Evolutionary conservation across 2,888 invertebrate genomes (phyloP).

Genomic region (Habrosyne pyritoides): DNA sequence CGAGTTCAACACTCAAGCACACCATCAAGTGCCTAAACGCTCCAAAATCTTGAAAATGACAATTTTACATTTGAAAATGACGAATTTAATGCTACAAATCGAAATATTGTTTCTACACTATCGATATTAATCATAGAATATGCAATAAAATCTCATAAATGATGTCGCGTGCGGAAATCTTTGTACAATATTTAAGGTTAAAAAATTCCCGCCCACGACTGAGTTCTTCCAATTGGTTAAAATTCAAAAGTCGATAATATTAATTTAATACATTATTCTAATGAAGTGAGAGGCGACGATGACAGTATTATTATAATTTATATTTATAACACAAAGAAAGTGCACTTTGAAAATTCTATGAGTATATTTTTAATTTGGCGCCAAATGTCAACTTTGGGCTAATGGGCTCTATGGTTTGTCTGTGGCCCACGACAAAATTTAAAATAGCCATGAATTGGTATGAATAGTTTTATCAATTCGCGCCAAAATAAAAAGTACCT

Average conservation of each 20-base stretch:
- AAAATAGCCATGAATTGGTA: not conserved
- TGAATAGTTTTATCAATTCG: not conserved
- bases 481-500: conserved; percentile 8
- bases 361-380: conserved; percentile 2
- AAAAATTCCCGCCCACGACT: conserved; percentile 46
- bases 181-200: conserved; percentile 29
- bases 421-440: not conserved
- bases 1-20: conserved; percentile 23
- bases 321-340: conserved; percentile 54
- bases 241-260: conserved; percentile 58
- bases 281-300: conserved; percentile 58
- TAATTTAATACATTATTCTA: conserved; percentile 35
- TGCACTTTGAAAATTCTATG: conserved; percentile 56
- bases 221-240: conserved; percentile 53
- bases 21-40: conserved; percentile 34
- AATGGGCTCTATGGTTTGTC: too few species aligned
- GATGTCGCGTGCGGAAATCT: conserved; percentile 51
- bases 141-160: conserved; percentile 68
- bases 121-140: conserved; percentile 70
- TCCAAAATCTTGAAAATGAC: conserved; percentile 60
- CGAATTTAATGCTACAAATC: conserved; percentile 76
- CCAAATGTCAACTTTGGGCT: not conserved
- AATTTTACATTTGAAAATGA: conserved; percentile 71
- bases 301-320: not conserved
- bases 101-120: conserved; percentile 75